Conservation (phyloP, 2,113 vertebrate genomes). For the Nansenia antarctica region DNA sequence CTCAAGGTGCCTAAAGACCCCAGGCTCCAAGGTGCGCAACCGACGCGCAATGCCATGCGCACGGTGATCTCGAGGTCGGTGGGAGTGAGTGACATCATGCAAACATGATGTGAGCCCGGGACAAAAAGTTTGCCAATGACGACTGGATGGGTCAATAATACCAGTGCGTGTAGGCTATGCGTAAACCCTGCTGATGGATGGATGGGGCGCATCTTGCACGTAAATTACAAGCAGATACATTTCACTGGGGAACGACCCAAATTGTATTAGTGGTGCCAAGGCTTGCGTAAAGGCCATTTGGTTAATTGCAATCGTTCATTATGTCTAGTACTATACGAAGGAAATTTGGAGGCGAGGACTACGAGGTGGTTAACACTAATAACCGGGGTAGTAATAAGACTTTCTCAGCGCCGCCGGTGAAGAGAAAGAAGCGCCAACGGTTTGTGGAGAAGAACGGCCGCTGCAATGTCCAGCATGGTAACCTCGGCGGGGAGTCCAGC, state of each 20-base stretch:
- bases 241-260: neutral
- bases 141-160: neutral
- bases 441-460: slow-evolving; percentile 91
- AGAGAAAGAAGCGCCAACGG: slow-evolving; percentile 83
- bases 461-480: slow-evolving; percentile 88
- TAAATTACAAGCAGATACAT: slow-evolving; percentile 10
- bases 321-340: slow-evolving; percentile 82
- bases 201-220: slow-evolving; percentile 31
- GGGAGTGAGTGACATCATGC: too few relatives aligned
- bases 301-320: slow-evolving; percentile 19
- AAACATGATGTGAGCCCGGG: slow-evolving; percentile 17
- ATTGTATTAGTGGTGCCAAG: slow-evolving; percentile 22
- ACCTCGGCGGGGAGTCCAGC: slow-evolving; percentile 86
- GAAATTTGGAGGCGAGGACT: slow-evolving; percentile 85
- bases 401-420: slow-evolving; percentile 75
- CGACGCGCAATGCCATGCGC: too few relatives aligned
- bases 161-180: too few relatives aligned
- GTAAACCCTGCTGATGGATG: slow-evolving; percentile 31
- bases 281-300: slow-evolving; percentile 43
- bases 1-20: too few relatives aligned
- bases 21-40: too few relatives aligned
- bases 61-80: too few relatives aligned
- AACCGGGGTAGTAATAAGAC: slow-evolving; percentile 45
- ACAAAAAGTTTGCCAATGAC: slow-evolving; percentile 7
- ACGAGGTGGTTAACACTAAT: slow-evolving; percentile 79